Evolutionary conservation across 2,888 invertebrate species (phyloP), one percentile per base, ranked within the genome.

Genomic region (Cosmia pyralina): DNA sequence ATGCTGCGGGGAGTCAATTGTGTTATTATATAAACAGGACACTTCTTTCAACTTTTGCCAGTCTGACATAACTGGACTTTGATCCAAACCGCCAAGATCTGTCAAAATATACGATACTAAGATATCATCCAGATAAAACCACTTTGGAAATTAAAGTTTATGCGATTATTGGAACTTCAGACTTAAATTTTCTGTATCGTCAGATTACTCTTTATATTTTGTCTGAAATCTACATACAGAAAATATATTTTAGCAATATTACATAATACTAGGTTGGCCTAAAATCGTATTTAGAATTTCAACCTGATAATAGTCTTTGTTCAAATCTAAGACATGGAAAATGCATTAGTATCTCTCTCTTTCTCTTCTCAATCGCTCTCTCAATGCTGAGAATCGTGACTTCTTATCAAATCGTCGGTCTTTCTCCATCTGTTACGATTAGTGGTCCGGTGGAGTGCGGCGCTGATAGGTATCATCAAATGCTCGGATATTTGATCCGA

Each of bases 11-110:
- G 97, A 97, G 11, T 97, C 97, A 77, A 97, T 97, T n/a, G 96
- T 97, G 82, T 97, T 97, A 28, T 97, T 97, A 82, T 97, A 97
- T 62, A 97, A 93, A 92, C 96, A 96, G 0, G 97, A 97, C 0
- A 98, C 98, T 90, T 97, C 97, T 90, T 98, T 98, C 55, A 99
- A 92, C 75, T 98, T 97, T 88, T 98, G 98, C 97, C 98, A 98
- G 89, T 99, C 99, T 0, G 98, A 98, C 90, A 99, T 96, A 85
- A 99, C 97, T 89, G 99, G 98, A 58, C 97, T 97, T 76, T 97
- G 97, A 60, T 98, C 98, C 85, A 98, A 95, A 0, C 99, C 99
- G 72, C 98, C 98, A 46, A 98, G 97, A 95, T 98, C 98, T 97
- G 93, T 52, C 11, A 48, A 41, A 19, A 5, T 3, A 55, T 17